Evolutionary conservation across 2,888 invertebrate genomes (phyloP), one percentile per base, ranked within the genome.

Genomic region (Mesorhabditis spiculigera): DNA sequence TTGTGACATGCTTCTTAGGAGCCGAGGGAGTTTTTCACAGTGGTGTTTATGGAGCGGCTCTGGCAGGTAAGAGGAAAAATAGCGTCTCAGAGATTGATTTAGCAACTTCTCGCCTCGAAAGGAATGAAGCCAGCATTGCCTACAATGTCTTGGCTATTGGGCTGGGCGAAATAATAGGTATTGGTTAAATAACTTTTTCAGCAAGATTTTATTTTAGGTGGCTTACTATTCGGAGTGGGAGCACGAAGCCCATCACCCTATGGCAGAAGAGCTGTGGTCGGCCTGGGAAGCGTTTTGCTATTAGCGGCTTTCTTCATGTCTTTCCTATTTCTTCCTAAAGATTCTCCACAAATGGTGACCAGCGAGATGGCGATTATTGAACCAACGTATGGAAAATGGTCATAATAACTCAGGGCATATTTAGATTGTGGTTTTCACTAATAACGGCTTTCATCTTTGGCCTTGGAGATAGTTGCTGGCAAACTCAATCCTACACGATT

Each of bases 111-210:
- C 58, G 58, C n/a, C n/a, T 50, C 8, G 10, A 50, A 50, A 10
- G 58, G n/a, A 50, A 50, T n/a, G 58, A 50, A n/a, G 58, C n/a
- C 58, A n/a, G 58, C 58, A 50, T 50, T n/a, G 58, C 58, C n/a
- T 50, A 50, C 58, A 50, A 50, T 50, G 58, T 50, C n/a, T 50
- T 50, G 58, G 58, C 58, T 50, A 10, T 50, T 50, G 58, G 58
- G 8, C n/a, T 50, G 58, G 58, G 58, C 58, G 58, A 50, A n/a
- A 50, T 50, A 13, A 50, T 50, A 50, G 58, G 58, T 50, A 2
- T 50, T 10, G n/a, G n/a, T 50, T 28, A 28, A 28, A 28, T n/a
- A 50, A n/a, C 10, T 13, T 50, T 50, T 1, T 50, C n/a, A 50
- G n/a, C 8, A 50, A 10, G 8, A 2, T 50, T n/a, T 13, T 13